Evolutionary conservation across 2,797 vertebrate genomes (phyloP).

Genomic region (Cyclopterus lumpus): DNA sequence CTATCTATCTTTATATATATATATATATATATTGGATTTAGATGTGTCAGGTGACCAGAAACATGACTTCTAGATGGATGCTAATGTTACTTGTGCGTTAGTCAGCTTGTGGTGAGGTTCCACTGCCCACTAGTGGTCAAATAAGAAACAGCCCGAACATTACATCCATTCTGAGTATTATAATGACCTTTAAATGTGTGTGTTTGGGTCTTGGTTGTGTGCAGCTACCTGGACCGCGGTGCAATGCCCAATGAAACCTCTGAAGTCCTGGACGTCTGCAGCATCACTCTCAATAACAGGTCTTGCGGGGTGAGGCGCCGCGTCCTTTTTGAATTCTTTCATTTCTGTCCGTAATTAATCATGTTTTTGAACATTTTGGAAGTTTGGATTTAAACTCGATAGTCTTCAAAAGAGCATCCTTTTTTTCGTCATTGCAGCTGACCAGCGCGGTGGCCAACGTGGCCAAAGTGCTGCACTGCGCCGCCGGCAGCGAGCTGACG

Average conservation of each 20-base stretch:
- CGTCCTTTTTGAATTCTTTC: background rate
- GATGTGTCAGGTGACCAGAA: background rate
- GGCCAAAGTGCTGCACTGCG: slow-evolving; percentile 77
- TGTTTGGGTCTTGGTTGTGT: slow-evolving; percentile 7
- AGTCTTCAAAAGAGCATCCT: background rate
- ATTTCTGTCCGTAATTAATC: background rate
- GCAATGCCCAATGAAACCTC: slow-evolving; percentile 33
- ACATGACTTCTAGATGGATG: background rate
- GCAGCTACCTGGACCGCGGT: slow-evolving; percentile 71
- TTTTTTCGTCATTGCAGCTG: slow-evolving; percentile 58
- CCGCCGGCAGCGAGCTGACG: slow-evolving; percentile 65
- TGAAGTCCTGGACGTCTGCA: slow-evolving; percentile 74
- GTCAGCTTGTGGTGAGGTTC: background rate
- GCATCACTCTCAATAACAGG: slow-evolving; percentile 68
- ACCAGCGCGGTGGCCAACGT: slow-evolving; percentile 74
- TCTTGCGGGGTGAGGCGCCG: slow-evolving; percentile 77
- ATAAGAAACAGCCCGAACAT: background rate
- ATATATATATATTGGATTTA: background rate
- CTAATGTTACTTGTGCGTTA: background rate
- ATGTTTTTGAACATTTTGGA: background rate
- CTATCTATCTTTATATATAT: too few species aligned
- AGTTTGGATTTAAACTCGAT: too few species aligned
- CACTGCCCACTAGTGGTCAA: background rate
- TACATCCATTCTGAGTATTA: background rate
- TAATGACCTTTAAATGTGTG: background rate